Conservation (phyloP, 2,113 vertebrate species). For the Scomber japonicus region DNA sequence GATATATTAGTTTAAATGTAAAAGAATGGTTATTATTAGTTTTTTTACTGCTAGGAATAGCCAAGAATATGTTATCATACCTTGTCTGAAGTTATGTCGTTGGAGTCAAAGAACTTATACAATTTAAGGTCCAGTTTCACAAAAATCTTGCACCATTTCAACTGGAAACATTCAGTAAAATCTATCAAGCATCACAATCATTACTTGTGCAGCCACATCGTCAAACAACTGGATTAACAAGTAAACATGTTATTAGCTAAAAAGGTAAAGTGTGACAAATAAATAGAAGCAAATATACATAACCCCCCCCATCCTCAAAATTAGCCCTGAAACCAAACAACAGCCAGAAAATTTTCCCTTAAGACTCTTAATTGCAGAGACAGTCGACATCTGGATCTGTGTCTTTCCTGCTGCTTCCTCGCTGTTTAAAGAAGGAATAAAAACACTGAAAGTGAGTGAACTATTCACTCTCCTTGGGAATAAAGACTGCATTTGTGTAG, state of each 20-base stretch:
- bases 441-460: constrained; percentile 4
- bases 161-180: constrained; percentile 57
- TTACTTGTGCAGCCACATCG: constrained; percentile 44
- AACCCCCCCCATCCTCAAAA: constrained; percentile 33
- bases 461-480: constrained; percentile 7
- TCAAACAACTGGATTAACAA: constrained; percentile 66
- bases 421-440: constrained; percentile 33
- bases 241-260: constrained; percentile 63
- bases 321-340: constrained; percentile 53
- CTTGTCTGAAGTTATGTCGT: constrained; percentile 35
- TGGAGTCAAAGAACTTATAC: constrained; percentile 34
- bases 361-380: constrained; percentile 22
- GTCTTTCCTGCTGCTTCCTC: constrained; percentile 41
- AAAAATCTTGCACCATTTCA: constrained; percentile 45
- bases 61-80: constrained; percentile 44
- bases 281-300: constrained; percentile 78
- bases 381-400: constrained; percentile 4
- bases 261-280: constrained; percentile 70
- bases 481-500: constrained; percentile 28
- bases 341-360: constrained; percentile 42
- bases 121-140: constrained; percentile 32
- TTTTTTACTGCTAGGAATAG: constrained; percentile 52
- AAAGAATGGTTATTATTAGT: constrained; percentile 50
- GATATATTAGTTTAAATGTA: constrained; percentile 52
- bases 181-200: constrained; percentile 63